Evolutionary conservation across 2,888 invertebrate species (phyloP).

Genomic region (Ennomos quercinarius): DNA sequence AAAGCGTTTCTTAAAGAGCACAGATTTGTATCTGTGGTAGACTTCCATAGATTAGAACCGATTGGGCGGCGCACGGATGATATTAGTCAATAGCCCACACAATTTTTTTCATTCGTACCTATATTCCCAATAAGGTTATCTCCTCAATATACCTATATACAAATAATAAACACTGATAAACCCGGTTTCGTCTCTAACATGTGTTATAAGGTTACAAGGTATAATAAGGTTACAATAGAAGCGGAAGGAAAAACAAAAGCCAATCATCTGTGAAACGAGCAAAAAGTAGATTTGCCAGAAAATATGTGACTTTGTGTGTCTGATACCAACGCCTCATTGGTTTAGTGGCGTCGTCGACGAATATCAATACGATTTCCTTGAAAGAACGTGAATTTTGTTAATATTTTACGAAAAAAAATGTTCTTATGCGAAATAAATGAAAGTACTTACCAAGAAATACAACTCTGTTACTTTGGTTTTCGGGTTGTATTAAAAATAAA

Average conservation of each 20-base stretch:
- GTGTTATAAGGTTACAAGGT: not conserved
- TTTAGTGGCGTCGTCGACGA: constrained; percentile 26
- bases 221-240: not conserved
- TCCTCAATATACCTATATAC: no score
- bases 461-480: no score
- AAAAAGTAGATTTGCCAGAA: constrained; percentile 32
- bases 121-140: no score
- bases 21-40: no score
- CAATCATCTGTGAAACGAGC: constrained; percentile 28
- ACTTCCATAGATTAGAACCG: no score
- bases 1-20: no score
- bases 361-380: constrained; percentile 24
- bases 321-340: constrained; percentile 32
- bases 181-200: not conserved
- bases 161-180: no score
- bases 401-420: no score
- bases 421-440: constrained; percentile 1
- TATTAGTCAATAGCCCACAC: no score
- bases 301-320: constrained; percentile 33
- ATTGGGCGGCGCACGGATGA: no score
- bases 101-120: no score
- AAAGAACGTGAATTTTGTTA: constrained; percentile 24
- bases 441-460: not conserved
- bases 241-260: constrained; percentile 26
- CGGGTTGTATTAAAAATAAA: no score